Evolutionary conservation across 2,113 vertebrate species (phyloP), one percentile per base, ranked within the genome.

Genomic region (Procavia capensis): DNA sequence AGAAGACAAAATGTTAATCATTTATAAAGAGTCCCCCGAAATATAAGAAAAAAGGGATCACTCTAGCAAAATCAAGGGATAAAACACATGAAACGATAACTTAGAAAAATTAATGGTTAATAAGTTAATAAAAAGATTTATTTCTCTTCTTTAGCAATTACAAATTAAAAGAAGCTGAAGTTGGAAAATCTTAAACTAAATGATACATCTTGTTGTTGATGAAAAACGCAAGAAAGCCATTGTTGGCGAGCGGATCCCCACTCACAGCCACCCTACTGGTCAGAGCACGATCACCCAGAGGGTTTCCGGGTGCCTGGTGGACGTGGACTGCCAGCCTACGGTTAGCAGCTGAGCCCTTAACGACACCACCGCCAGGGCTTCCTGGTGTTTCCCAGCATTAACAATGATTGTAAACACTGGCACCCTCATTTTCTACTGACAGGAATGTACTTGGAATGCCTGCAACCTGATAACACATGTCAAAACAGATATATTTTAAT

Each of bases 131-230:
- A 78, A 85, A 14, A 27, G 1, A 6, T 34, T 31, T 66, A 41
- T 59, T 45, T 88, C 31, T 94, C 22, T 78, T 57, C n/a, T 74
- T 75, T 74, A 36, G 43, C 61, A 93, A 90, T 27, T 59, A 7
- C 29, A 90, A 94, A 50, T 63, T 90, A 80, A 84, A 95, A 78
- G 24, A 59, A 45, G 25, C 64, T 66, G 14, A 93, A 95, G 43
- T 54, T 87, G 82, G 36, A 39, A 79, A 94, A 86, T 19, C 43
- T 57, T 57, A 72, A n/a, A 57, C 31, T 83, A 16, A 72, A 47
- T 34, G 27, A 63, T 78, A 81, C 41, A 82, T 78, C 68, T 61
- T n/a, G n/a, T n/a, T n/a, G n/a, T n/a, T n/a, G n/a, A n/a, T n/a
- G n/a, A n/a, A n/a, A n/a, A n/a, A n/a, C n/a, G n/a, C n/a, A n/a